Base-by-base conservation (phyloP, 64 coral and sea anemone genomes). In the Dendrophyllia cribrosa region DNA sequence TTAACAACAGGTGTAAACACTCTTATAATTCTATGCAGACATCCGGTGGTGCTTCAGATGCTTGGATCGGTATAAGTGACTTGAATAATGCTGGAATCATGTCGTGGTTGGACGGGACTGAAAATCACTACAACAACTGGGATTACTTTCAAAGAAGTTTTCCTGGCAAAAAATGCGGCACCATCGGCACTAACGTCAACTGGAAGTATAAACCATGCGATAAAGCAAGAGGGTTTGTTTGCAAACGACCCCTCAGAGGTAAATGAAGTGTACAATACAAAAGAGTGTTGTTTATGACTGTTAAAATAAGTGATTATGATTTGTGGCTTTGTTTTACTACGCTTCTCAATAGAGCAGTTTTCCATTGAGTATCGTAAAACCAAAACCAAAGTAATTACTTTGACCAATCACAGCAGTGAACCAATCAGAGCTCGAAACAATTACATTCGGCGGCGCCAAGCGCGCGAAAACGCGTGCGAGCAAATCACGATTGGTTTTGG, bases 31-130 rank as follows among this genome's bases (percentile, higher is more conserved):
- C 56, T 15, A 2, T 4, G 34, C 48, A 78, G 74, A 94, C 75
- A 12, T 13, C 74, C 48, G 67, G 74, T 6, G 73, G 87, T 9
- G 76, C 53, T 1, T 94, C 85, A 25, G 91, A 78, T 70, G 90
- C 95, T 7, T 97, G 95, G 95, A 84, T 97, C 9, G 95, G 95
- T 20, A 58, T 94, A 51, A 92, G 95, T 47, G 95, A 97, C 67
- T 34, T 58, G 13, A 88, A 87, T 26, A 93, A 87, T 15, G 80
- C 78, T 0, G 92, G 81, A 3, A 75, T 81, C 74, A 83, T 87
- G 56, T 79, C 92, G 11, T 96, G 95, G 95, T 15, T 96, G 43
- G 95, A 96, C 46, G 95, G 95, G 5, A 96, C 66, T 51, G 76
- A 86, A 7, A 87, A 77, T 19, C 61, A 81, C 43, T 96, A 94